phyloP scores from a whole-genome alignment of 1,140 invertebrate genomes.

The Cyphomyrmex costatus region DNA sequence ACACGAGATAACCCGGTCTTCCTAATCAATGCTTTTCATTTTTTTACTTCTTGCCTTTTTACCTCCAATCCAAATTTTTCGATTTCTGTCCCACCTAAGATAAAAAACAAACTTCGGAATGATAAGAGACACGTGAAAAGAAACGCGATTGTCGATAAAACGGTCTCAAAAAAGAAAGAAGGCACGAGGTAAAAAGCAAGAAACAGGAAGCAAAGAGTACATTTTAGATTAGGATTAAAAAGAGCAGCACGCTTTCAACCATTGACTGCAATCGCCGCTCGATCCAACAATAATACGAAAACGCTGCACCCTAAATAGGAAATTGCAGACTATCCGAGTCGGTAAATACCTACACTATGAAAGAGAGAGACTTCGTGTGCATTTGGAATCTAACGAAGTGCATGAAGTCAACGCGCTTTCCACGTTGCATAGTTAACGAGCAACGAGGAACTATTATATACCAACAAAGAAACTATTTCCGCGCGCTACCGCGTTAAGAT shows the following conservation, averaged over 20 bases:
- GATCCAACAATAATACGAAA: neutral
- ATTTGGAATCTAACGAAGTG: slow-evolving; percentile 32
- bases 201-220: too few relatives aligned
- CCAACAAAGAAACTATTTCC: slow-evolving; percentile 33
- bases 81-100: too few relatives aligned
- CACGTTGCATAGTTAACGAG: slow-evolving; percentile 57
- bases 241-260: neutral
- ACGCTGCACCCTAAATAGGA: slow-evolving; percentile 20
- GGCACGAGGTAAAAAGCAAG: too few relatives aligned
- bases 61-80: too few relatives aligned
- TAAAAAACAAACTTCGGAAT: too few relatives aligned
- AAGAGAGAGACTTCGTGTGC: neutral
- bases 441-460: slow-evolving; percentile 26
- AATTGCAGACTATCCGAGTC: slow-evolving; percentile 7
- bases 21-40: too few relatives aligned
- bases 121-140: too few relatives aligned
- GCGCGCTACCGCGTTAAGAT: slow-evolving; percentile 32
- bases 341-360: neutral
- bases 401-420: slow-evolving; percentile 22
- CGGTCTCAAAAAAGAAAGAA: too few relatives aligned
- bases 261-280: neutral
- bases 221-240: neutral
- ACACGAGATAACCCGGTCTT: too few relatives aligned
- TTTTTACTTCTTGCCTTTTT: too few relatives aligned
- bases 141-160: too few relatives aligned